Base-by-base conservation (phyloP, 2,888 invertebrate genomes). In the Serrognathus titanus region DNA sequence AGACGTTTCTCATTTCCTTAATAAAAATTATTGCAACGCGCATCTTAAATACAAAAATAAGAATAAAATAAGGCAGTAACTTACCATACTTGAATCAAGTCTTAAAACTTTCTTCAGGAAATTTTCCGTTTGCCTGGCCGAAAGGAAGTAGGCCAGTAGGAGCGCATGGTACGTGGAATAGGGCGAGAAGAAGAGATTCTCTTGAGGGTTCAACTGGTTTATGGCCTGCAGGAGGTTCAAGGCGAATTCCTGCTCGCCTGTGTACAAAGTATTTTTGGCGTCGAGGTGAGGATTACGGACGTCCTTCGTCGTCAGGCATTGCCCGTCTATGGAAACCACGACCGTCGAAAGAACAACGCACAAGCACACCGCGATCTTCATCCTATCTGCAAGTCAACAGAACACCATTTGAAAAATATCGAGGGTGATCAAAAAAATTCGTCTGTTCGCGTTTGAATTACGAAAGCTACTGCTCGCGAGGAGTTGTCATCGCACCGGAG, bases 141-240 rank as follows among this genome's bases (percentile, higher is more conserved):
- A 79, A 0, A 91, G 86, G 69, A 92, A 91, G 71, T 91, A 93
- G 1, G 90, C 89, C 60, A 94, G 78, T 48, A 88, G 74, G 36
- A 94, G 71, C 0, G 92, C 87, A 66, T 92, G 89, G 71, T 92
- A 89, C 10, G 93, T 86, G 63, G 92, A 93, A 78, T 90, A 89
- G 0, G 94, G 94, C 5, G 94, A 94, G 76, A 92, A 92, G 81
- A 94, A 92, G 40, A 94, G 78, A 74, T 93, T 94, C 64, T 88
- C 87, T 41, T 83, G 80, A 0, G 86, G 84, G 62, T 85, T 83
- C 20, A 75, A 55, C 12, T 83, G 82, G 63, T 87, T 85, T 62
- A 88, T 84, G 12, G 85, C 82, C 62, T 85, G 84, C 66, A 93
- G 80, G 51, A 90, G 80, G 48, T 85, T 83, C 51, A 92, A 75